Percentiles rank a stretch among this genome's conserved stretches.
Conservation (phyloP, 1,140 invertebrate genomes). For the Cephus cinctus region DNA sequence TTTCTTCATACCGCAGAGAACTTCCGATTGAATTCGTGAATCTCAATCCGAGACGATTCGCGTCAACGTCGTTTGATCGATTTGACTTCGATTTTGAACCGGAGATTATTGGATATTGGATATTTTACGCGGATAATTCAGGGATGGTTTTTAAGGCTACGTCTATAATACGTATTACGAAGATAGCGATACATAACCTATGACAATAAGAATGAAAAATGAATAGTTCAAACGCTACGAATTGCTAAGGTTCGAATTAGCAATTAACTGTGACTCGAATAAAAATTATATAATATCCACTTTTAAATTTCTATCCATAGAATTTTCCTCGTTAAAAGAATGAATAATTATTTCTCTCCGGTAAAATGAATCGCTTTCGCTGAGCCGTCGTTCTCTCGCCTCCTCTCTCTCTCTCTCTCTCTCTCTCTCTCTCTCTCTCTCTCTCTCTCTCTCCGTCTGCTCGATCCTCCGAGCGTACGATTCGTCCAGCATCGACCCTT, state of each 20-base stretch:
- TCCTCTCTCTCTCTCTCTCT: slow-evolving; percentile 9
- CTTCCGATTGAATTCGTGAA: too few relatives aligned
- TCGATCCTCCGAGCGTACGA: too few relatives aligned
- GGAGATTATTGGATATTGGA: neutral
- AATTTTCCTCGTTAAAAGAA: slow-evolving; percentile 27
- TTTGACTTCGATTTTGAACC: neutral
- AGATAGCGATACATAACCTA: too few relatives aligned
- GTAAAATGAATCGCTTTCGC: slow-evolving; percentile 37
- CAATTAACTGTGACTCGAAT: slow-evolving; percentile 4
- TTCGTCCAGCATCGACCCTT: too few relatives aligned
- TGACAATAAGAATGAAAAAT: too few relatives aligned
- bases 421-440: slow-evolving; percentile 4
- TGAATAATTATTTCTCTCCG: slow-evolving; percentile 42
- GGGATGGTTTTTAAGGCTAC: neutral
- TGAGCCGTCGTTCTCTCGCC: slow-evolving; percentile 2
- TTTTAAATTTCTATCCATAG: neutral
- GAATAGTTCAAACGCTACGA: too few relatives aligned
- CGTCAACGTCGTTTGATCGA: neutral
- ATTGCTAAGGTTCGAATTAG: too few relatives aligned
- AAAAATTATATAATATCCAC: neutral
- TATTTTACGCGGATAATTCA: neutral
- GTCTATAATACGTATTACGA: too few relatives aligned
- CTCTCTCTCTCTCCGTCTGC: too few relatives aligned
- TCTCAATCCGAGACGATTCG: too few relatives aligned
- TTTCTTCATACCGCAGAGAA: too few relatives aligned